A percentile compares a stretch with the other conserved stretches of the same genome.
Evolutionary conservation across 2,113 vertebrate species (phyloP).

Genomic region (Butorides virescens): DNA sequence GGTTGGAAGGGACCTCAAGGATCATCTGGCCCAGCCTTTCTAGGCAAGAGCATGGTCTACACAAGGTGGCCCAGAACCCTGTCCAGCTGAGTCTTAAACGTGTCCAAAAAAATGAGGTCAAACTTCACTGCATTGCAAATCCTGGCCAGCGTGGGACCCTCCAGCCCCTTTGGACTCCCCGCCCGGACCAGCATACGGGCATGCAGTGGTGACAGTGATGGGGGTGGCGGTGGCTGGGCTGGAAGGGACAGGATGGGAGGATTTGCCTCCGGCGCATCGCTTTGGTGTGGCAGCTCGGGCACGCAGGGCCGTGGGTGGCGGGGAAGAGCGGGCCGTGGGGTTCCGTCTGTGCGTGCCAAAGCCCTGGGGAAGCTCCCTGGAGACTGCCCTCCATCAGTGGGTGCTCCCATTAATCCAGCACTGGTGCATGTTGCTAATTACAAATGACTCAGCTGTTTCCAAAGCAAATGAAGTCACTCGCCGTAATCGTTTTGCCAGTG

Average conservation of each 20-base stretch:
- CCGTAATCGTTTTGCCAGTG: not conserved
- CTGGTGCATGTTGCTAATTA: fast-evolving
- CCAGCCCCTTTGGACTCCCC: fast-evolving
- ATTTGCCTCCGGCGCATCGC: not conserved
- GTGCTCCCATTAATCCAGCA: not conserved
- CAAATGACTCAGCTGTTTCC: not conserved
- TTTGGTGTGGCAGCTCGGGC: not conserved
- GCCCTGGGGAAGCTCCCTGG: not conserved
- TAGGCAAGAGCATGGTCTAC: too few relatives aligned
- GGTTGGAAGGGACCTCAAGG: too few relatives aligned
- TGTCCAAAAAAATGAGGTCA: not conserved
- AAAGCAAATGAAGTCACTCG: not conserved
- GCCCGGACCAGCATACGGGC: fast-evolving
- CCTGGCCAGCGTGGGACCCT: not conserved
- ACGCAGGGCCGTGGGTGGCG: fast-evolving
- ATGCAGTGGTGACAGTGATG: not conserved
- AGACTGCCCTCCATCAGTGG: not conserved
- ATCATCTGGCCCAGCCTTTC: too few relatives aligned
- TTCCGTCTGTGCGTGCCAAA: fast-evolving
- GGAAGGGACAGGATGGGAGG: not conserved
- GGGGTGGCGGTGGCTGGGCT: fast-evolving
- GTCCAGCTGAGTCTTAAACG: too few relatives aligned
- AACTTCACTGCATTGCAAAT: not conserved
- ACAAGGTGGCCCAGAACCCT: too few relatives aligned
- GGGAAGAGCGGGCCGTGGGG: fast-evolving